phyloP scores from a whole-genome alignment of 2,888 invertebrate genomes.

The Melanophora roralis region DNA sequence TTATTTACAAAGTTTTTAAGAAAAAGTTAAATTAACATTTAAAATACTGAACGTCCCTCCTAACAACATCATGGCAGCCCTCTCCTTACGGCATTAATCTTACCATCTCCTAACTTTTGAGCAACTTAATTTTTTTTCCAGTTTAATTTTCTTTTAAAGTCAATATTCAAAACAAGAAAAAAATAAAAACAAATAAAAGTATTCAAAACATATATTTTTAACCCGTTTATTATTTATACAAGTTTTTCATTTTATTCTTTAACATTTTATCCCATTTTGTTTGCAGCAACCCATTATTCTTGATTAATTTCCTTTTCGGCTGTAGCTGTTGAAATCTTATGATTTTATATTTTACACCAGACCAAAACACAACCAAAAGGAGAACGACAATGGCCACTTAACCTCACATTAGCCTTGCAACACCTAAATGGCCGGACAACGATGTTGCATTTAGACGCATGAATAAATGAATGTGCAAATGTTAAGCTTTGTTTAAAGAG shows the following conservation, averaged over 20 bases:
- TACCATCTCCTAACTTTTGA: slow-evolving; percentile 1
- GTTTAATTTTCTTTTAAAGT: slow-evolving; percentile 32
- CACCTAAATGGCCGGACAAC: slow-evolving; percentile 42
- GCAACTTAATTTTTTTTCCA: slow-evolving; percentile 14
- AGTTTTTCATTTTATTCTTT: slow-evolving; percentile 1
- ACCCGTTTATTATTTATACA: background rate
- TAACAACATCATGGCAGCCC: background rate
- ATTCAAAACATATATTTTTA: background rate
- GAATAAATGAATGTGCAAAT: background rate
- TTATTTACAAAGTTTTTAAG: no score
- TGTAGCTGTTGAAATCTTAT: slow-evolving; percentile 12
- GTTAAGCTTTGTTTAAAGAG: slow-evolving; percentile 7
- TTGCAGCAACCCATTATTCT: slow-evolving; percentile 52
- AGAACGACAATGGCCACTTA: slow-evolving; percentile 61
- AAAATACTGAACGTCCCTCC: no score
- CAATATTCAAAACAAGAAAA: slow-evolving; percentile 61
- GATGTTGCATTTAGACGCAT: background rate
- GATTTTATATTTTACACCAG: slow-evolving; percentile 28
- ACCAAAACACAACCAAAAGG: background rate
- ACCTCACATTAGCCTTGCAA: slow-evolving; percentile 60
- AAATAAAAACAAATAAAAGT: slow-evolving; percentile 23
- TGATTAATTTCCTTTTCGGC: slow-evolving; percentile 49
- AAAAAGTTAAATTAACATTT: no score
- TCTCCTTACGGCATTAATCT: no score
- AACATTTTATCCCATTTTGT: slow-evolving; percentile 52